Percentiles rank a stretch among this genome's conserved stretches.
Evolutionary conservation across 2,888 invertebrate species (phyloP).

Genomic region (Diaphora mendica): DNA sequence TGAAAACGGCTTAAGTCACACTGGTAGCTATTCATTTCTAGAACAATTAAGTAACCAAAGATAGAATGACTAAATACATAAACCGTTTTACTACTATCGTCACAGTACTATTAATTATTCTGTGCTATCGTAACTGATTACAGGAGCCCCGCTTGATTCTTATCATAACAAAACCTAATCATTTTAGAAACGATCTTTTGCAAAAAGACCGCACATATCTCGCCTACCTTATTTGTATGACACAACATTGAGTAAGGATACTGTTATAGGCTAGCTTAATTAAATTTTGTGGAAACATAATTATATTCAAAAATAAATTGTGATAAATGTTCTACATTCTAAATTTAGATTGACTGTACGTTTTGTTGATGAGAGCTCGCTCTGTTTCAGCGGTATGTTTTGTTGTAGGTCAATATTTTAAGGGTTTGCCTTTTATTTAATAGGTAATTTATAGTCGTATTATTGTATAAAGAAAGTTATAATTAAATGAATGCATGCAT

Average conservation of each 20-base stretch:
- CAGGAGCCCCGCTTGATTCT: neutral
- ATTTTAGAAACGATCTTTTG: neutral
- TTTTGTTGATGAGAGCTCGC: neutral
- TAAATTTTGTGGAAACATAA: neutral
- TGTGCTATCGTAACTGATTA: neutral
- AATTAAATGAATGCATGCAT: neutral
- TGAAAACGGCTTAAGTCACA: neutral
- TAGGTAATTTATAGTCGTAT: neutral
- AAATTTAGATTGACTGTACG: neutral
- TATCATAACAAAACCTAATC: neutral
- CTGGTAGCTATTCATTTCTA: neutral
- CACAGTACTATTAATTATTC: no score
- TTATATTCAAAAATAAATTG: neutral
- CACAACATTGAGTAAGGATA: neutral
- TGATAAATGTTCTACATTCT: neutral
- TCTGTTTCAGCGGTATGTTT: neutral
- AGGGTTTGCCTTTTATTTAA: neutral
- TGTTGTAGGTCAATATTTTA: neutral
- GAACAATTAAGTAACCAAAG: neutral
- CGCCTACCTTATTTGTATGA: no score
- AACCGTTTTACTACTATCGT: neutral
- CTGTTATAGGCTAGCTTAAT: neutral
- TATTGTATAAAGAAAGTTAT: neutral
- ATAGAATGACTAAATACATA: neutral
- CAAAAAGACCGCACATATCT: neutral